These are phyloP conservation scores for Salvator merianae DNA, from an alignment of 2,113 vertebrate species.

Conservation along the genomic window DNA sequence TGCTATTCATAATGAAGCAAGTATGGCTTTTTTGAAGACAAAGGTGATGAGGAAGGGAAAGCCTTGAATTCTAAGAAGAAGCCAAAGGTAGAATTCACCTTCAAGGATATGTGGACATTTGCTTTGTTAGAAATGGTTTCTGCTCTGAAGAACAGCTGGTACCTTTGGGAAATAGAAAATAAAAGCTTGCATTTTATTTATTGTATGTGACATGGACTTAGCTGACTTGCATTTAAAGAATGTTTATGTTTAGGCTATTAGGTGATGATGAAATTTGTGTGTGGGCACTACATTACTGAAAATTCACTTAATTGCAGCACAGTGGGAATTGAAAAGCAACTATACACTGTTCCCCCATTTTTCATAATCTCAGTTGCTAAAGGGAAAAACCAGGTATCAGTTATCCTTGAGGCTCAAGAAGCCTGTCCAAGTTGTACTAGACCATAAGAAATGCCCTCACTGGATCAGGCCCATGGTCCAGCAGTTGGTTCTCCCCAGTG, in stretches of 20 bases:
- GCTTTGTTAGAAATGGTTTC: background rate
- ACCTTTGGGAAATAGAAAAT: background rate
- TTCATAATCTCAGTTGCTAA: background rate
- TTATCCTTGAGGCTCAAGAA: background rate
- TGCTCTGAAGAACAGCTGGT: background rate
- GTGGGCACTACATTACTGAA: background rate
- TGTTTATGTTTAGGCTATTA: background rate
- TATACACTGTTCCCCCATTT: background rate
- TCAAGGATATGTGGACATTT: background rate
- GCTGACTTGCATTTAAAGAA: background rate
- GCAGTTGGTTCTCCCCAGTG: no score
- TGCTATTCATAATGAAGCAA: background rate
- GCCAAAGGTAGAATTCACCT: background rate
- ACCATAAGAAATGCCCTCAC: no score
- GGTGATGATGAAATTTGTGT: background rate
- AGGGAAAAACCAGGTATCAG: background rate
- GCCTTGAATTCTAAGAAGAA: background rate
- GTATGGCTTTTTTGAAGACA: background rate
- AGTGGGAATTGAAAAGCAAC: background rate
- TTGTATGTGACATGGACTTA: background rate
- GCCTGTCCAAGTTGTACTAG: background rate
- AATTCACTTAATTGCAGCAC: background rate
- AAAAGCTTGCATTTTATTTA: background rate
- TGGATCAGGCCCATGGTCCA: no score
- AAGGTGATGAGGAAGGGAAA: background rate